These are phyloP conservation scores for Dolichotis patagonum DNA, from an alignment of 2,113 vertebrate genomes.

Conservation along the genomic window DNA sequence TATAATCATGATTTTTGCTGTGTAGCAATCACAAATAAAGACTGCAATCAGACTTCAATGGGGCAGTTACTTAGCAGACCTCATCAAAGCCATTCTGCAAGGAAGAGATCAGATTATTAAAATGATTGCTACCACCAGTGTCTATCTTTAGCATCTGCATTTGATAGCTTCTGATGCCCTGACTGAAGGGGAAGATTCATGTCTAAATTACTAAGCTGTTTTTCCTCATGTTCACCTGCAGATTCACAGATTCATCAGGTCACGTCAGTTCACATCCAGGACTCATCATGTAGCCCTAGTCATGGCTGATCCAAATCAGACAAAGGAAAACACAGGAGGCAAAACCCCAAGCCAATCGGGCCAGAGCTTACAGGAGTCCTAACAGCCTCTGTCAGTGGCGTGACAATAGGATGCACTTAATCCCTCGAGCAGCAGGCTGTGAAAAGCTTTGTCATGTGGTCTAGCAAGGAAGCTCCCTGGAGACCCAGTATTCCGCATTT, in stretches of 20 bases:
- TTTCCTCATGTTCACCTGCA: background rate
- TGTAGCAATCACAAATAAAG: background rate
- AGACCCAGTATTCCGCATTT: background rate
- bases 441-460: background rate
- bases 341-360: background rate
- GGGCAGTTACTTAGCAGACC: background rate
- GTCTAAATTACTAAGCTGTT: background rate
- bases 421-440: background rate
- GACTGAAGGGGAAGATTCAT: background rate
- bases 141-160: background rate
- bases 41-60: background rate
- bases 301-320: background rate
- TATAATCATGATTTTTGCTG: background rate
- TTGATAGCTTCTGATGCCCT: background rate
- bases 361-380: background rate
- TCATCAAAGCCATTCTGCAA: background rate
- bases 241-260: background rate
- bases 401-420: background rate
- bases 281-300: background rate
- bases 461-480: background rate
- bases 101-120: background rate
- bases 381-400: background rate
- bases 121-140: background rate
- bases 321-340: fast-evolving
- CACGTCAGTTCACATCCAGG: background rate